Evolutionary conservation across 1,140 invertebrate species (phyloP).

Genomic region (Leptestheria dahalacensis): DNA sequence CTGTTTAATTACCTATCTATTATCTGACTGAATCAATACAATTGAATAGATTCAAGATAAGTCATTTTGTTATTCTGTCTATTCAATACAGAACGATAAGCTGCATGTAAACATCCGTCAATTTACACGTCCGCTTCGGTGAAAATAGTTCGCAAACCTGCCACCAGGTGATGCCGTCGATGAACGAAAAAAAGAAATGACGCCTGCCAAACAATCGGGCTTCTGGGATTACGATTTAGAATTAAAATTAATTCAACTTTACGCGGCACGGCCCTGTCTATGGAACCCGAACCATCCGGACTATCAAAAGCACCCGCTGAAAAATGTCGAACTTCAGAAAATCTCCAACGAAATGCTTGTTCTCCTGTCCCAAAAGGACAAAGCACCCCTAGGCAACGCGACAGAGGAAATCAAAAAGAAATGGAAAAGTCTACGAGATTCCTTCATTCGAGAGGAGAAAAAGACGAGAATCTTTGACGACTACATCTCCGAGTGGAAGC

Average conservation of each 20-base stretch:
- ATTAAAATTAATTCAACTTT: background rate
- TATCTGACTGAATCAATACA: too few relatives aligned
- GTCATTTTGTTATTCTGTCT: too few relatives aligned
- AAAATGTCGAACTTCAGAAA: background rate
- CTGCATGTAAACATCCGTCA: too few relatives aligned
- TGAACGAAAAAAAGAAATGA: background rate
- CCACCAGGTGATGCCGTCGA: background rate
- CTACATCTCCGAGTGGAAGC: background rate
- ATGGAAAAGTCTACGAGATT: background rate
- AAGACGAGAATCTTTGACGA: background rate
- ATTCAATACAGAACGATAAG: too few relatives aligned
- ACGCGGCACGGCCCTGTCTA: background rate
- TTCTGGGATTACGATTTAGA: background rate
- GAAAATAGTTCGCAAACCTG: background rate
- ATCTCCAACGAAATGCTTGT: background rate
- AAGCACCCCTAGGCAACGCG: background rate
- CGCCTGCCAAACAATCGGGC: background rate
- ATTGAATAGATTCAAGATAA: too few relatives aligned
- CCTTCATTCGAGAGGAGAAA: background rate
- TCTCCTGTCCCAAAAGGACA: background rate
- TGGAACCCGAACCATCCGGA: background rate
- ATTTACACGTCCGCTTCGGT: too few relatives aligned
- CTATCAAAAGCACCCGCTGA: background rate
- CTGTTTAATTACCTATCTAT: too few relatives aligned
- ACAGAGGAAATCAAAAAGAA: background rate